Base-by-base conservation (phyloP, 1,140 invertebrate species). In the Fopius arisanus region DNA sequence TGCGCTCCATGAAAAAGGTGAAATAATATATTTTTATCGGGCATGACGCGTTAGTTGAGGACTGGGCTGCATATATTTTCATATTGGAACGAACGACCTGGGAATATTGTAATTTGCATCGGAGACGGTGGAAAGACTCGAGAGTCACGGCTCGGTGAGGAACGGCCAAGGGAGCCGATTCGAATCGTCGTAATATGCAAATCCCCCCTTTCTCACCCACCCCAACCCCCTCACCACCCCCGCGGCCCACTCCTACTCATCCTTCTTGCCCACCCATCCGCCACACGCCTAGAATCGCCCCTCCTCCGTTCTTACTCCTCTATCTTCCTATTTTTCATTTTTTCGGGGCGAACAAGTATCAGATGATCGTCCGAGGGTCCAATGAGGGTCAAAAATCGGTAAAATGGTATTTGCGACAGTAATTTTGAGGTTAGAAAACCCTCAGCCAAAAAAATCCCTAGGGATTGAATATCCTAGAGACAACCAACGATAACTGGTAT, bases 31-130 rank as follows among this genome's bases (percentile, higher is more conserved):
- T 83, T 88, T 86, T 83, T 78, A 86, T 85, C 80, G 75, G 75
- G 69, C 71, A 62, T 82, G 76, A 78, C 79, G 79, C 62, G 29
- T 65, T 65, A 31, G 29, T 67, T 66, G 54, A 37, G 29, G 21
- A 21, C 37, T 48, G 31, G 37, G 72, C 72, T 68, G 72, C 82
- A 84, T 87, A 87, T 82, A 88, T 87, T 86, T 86, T 87, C 84
- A 80, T 82, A 84, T 83, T 80, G 82, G 79, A 84, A 82, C 79
- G 81, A 86, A 80, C 72, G 77, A 75, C 80, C 76, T 78, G 81
- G 84, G 82, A 88, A 88, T 87, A 88, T 88, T 88, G 85, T 84
- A 88, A 88, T 87, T 86, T 87, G 82, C 86, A 87, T 87, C 67
- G 78, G 75, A 84, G 81, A 86, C 81, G 84, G 80, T 76, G 76